phyloP scores from a whole-genome alignment of 2,797 vertebrate species.

The Galagoides demidoff region DNA sequence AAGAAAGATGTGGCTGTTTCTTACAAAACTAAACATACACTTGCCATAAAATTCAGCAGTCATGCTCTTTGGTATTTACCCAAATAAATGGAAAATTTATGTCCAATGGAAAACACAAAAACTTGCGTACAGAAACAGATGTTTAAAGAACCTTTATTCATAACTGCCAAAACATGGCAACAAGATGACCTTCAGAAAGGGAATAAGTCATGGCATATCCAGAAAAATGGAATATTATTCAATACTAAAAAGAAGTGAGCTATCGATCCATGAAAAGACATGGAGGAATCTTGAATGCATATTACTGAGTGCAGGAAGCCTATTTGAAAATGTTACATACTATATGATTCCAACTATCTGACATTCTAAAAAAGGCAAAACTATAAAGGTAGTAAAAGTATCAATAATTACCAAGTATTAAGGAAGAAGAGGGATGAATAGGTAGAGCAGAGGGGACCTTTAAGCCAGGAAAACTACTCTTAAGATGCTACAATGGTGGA shows the following conservation, averaged over 20 bases:
- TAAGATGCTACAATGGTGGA: neutral
- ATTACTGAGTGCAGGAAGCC: neutral
- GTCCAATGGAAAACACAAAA: neutral
- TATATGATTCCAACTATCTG: neutral
- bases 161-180: neutral
- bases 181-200: neutral
- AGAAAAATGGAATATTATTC: neutral
- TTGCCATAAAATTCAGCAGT: neutral
- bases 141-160: neutral
- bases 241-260: neutral
- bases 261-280: conserved; percentile 25
- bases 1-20: neutral
- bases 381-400: neutral
- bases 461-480: neutral
- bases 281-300: neutral
- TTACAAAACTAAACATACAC: neutral
- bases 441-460: neutral
- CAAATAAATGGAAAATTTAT: neutral
- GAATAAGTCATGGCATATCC: neutral
- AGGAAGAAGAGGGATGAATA: neutral
- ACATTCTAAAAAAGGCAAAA: neutral
- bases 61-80: neutral
- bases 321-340: neutral
- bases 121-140: neutral
- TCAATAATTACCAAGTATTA: neutral